A percentile compares a stretch with the other conserved stretches of the same genome.
These are phyloP conservation scores for Sciurus vulgaris DNA, from an alignment of 2,797 vertebrate genomes.

Conservation along the genomic window DNA sequence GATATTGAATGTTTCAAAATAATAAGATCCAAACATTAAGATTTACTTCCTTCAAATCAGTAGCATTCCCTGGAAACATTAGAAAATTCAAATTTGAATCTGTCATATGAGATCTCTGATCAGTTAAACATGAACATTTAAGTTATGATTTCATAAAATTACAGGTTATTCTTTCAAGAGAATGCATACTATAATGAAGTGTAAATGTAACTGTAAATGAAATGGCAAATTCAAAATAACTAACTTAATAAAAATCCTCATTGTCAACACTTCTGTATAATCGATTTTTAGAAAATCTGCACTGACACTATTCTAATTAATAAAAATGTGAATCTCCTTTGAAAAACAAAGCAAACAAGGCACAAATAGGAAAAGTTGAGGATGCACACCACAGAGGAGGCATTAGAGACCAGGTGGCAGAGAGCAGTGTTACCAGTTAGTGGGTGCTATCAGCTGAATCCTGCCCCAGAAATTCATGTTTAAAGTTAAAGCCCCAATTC, in stretches of 20 bases:
- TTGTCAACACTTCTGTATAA: not conserved
- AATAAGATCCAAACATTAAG: not conserved
- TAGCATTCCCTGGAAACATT: not conserved
- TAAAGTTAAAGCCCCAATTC: not conserved
- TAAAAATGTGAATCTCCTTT: not conserved
- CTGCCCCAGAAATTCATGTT: not conserved
- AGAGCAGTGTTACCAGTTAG: not conserved
- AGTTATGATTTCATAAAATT: not conserved
- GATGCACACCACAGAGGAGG: not conserved
- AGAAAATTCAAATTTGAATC: not conserved
- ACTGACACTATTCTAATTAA: not conserved
- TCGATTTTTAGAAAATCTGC: not conserved
- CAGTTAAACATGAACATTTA: slow-evolving; percentile 20
- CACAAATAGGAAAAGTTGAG: not conserved
- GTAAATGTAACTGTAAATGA: not conserved
- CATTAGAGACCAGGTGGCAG: not conserved
- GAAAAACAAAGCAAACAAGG: not conserved
- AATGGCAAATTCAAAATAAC: slow-evolving; percentile 6
- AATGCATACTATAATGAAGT: not conserved
- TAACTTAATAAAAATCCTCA: not conserved
- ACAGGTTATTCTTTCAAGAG: not conserved
- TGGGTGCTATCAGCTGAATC: not conserved
- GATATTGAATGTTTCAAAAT: not conserved
- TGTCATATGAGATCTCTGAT: not conserved
- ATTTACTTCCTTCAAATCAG: not conserved